Conservation (phyloP, 2,888 invertebrate genomes). For the Rugalucina vietnamica region DNA sequence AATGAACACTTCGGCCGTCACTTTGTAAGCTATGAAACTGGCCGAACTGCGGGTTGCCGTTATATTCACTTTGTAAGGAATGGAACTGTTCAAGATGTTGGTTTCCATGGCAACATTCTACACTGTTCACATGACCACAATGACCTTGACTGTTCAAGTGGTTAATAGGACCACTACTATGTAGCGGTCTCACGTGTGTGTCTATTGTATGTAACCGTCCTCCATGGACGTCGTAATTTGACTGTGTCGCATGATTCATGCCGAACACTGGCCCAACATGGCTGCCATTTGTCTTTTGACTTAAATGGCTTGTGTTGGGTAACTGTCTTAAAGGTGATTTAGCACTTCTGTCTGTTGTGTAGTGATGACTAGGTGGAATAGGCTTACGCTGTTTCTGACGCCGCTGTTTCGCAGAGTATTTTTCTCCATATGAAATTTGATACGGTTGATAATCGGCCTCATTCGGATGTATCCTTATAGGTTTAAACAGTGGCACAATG, state of each 20-base stretch:
- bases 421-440: slow-evolving; percentile 54
- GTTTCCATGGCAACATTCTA: slow-evolving; percentile 27
- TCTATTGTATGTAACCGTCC: slow-evolving; percentile 59
- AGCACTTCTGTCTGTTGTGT: slow-evolving; percentile 49
- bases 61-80: no score
- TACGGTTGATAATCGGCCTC: slow-evolving; percentile 49
- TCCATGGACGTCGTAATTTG: slow-evolving; percentile 59
- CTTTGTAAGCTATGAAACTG: slow-evolving; percentile 15
- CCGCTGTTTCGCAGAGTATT: slow-evolving; percentile 55
- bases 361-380: slow-evolving; percentile 60
- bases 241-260: slow-evolving; percentile 52
- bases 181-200: slow-evolving; percentile 53
- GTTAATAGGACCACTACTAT: slow-evolving; percentile 49
- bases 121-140: slow-evolving; percentile 34
- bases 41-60: neutral
- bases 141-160: slow-evolving; percentile 28
- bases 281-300: neutral
- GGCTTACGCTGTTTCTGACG: slow-evolving; percentile 40
- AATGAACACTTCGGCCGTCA: slow-evolving; percentile 24
- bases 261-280: slow-evolving; percentile 23
- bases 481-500: slow-evolving; percentile 71
- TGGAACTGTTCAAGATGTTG: slow-evolving; percentile 4
- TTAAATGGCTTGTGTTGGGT: slow-evolving; percentile 10
- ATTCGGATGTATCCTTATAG: slow-evolving; percentile 69
- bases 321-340: slow-evolving; percentile 9